Base-by-base conservation (phyloP, 2,888 invertebrate genomes). In the Nomada fucata region DNA sequence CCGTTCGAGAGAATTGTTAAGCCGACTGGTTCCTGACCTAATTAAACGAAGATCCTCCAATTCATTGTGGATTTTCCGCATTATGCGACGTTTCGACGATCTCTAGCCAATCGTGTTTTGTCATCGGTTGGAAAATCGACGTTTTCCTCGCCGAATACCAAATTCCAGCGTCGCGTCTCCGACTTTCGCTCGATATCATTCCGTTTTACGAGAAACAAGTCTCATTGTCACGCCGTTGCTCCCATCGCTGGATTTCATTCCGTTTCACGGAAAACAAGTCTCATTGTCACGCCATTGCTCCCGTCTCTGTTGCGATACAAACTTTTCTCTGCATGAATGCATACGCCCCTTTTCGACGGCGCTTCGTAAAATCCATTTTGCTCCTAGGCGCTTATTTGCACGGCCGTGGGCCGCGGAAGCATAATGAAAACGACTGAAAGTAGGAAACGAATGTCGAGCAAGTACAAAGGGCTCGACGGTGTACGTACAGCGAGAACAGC, bases 1-100 rank as follows among this genome's bases (percentile, higher is more conserved):
- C 75, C 26, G 52, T 87, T 76, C 76, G 64, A 53, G 57, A 61
- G 87, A 79, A 87, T 82, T 78, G 89, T 87, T 85, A 85, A 82
- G 80, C 87, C 79, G 78, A 76, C 75, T 73, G 72, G 26, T 73
- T 88, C 74, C 82, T 84, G 89, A 89, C 89, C 89, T 65, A 88
- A 88, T 88, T 88, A 87, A 81, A 88, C 76, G 26, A 55, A 76
- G 77, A 83, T 81, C 86, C 63, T 63, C 59, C 67, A 77, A 75
- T 83, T 69, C 67, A 63, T 60, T 65, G 26, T 26, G 60, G 61
- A 81, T 65, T 69, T 86, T 61, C 47, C 11, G 47, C 50, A 50
- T 73, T 76, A 55, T 63, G 59, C 59, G 53, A 67, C n/a, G 29
- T 15, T 47, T 68, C 57, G 50, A n/a, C 36, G 47, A 36, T 36